Conservation (phyloP, 2,888 invertebrate genomes). For the Thymelicus sylvestris region DNA sequence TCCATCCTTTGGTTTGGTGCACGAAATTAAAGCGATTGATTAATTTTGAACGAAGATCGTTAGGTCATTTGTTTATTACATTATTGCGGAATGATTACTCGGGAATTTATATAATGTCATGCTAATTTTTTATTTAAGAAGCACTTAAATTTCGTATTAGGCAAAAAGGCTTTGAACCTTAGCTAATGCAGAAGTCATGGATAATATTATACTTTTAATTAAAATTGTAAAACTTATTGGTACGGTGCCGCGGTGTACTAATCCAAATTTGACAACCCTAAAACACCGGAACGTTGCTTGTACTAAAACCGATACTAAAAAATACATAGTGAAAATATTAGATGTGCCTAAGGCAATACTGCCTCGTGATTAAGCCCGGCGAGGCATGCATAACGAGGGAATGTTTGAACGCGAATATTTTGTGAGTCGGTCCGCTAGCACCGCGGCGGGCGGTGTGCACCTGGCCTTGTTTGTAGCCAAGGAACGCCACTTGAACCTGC, state of each 20-base stretch:
- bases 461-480: conserved; percentile 74
- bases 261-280: background rate
- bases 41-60: no score
- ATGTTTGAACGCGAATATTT: conserved; percentile 81
- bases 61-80: background rate
- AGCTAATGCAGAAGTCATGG: no score
- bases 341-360: conserved; percentile 70
- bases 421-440: conserved; percentile 48
- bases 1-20: conserved; percentile 25
- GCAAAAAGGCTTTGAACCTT: no score
- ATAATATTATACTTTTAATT: no score
- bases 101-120: no score
- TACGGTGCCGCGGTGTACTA: no score
- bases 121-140: no score
- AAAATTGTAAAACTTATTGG: no score
- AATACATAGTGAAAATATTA: conserved; percentile 82
- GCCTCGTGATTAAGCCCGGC: conserved; percentile 80
- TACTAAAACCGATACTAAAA: conserved; percentile 63
- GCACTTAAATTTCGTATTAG: no score
- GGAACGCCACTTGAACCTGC: conserved; percentile 60
- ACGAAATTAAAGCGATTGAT: background rate
- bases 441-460: conserved; percentile 54
- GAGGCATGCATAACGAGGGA: conserved; percentile 81
- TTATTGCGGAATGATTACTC: no score
- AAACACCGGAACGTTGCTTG: background rate